These are phyloP conservation scores for Falco cherrug DNA, from an alignment of 2,797 vertebrate species.

Conservation along the genomic window DNA sequence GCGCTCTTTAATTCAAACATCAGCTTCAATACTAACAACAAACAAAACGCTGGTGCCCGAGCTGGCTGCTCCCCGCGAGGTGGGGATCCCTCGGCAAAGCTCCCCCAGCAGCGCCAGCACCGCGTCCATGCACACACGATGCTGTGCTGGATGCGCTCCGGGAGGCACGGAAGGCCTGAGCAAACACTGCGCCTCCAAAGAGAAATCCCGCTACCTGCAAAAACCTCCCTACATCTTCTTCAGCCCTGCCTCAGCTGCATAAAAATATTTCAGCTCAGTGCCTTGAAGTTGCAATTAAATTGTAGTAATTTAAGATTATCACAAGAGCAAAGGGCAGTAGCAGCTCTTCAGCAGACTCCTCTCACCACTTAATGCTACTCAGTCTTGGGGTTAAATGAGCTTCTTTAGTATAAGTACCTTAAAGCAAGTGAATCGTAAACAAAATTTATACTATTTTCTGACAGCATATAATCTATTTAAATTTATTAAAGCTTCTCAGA, in stretches of 20 bases:
- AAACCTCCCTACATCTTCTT: background rate
- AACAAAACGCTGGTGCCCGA: accelerated
- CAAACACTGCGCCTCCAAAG: background rate
- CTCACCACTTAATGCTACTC: conserved; percentile 80
- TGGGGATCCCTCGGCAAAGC: background rate
- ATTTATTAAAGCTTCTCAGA: conserved; percentile 76
- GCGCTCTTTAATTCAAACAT: background rate
- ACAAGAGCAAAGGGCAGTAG: conserved; percentile 80
- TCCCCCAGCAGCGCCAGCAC: background rate
- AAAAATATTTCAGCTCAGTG: conserved; percentile 63
- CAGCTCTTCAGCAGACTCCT: conserved; percentile 77
- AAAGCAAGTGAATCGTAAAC: conserved; percentile 83
- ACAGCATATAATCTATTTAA: conserved; percentile 79
- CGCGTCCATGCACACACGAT: accelerated
- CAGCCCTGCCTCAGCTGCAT: conserved; percentile 29
- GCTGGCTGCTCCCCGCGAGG: background rate
- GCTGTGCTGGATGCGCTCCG: background rate
- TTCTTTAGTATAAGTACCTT: conserved; percentile 83
- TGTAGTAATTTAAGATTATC: conserved; percentile 84
- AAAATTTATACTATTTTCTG: conserved; percentile 83
- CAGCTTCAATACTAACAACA: background rate
- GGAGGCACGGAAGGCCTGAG: conserved; percentile 4
- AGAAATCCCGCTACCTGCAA: conserved; percentile 39
- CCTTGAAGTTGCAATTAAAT: conserved; percentile 82
- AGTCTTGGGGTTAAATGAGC: conserved; percentile 83